Base-by-base conservation (phyloP, 2,797 vertebrate species). In the Hydrolagus colliei region DNA sequence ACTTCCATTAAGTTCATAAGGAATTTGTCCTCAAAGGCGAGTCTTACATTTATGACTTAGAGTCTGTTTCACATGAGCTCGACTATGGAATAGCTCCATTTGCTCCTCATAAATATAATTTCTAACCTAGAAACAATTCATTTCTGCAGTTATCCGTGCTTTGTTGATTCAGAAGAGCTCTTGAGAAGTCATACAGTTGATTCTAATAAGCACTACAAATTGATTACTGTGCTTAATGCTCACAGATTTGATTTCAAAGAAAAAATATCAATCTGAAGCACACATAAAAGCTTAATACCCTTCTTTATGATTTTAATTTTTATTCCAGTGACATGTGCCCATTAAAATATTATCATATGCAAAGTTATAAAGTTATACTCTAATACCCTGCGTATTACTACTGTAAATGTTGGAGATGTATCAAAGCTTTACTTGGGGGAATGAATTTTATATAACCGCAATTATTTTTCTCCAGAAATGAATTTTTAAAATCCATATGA, bases 111-210 rank as follows among this genome's bases (percentile, higher is more conserved):
- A 96, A 94, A 89, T 92, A 92, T 91, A 93, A 90, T 92, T 95
- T 95, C 95, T 93, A 93, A 95, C 94, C 94, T 93, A 92, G 93
- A 93, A 95, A 95, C 91, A 92, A 90, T 91, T 92, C 93, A 93
- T 95, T 95, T 96, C 90, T 91, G 95, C 94, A 96, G 96, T 96
- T 94, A 93, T 96, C 95, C 27, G 10, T 96, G 95, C 97, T 97
- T 97, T 97, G 95, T 97, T 98, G 97, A 98, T 98, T 98, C 97
- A 97, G 95, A 97, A 97, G 95, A 95, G 96, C 96, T 95, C 96
- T 95, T 95, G 95, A 98, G 93, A 96, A 93, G 94, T 95, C 95
- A 95, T 94, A 90, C 94, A 95, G 95, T 94, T 96, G 95, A 96
- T 96, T 97, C 95, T 95, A 94, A 96, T 93, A 91, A 94, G 94